phyloP scores from a whole-genome alignment of 1,140 invertebrate genomes.

The Procambarus clarkii region DNA sequence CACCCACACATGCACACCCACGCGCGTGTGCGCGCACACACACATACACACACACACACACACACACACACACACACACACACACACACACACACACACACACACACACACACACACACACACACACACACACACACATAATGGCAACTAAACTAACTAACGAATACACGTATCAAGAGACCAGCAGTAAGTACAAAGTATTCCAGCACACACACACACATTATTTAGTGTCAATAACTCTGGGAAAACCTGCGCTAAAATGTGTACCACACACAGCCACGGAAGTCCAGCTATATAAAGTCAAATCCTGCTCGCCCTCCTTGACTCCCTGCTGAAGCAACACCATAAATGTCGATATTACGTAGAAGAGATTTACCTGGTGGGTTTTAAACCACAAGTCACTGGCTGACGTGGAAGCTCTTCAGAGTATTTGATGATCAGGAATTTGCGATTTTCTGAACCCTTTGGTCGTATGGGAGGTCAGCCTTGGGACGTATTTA shows the following conservation, averaged over 20 bases:
- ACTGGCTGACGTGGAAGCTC: neutral
- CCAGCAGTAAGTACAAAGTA: too few species aligned
- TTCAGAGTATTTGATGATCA: neutral
- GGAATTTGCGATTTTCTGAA: neutral
- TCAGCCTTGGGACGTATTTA: constrained; percentile 25
- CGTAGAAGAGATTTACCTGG: neutral
- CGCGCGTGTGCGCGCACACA: too few species aligned
- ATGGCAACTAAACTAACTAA: too few species aligned
- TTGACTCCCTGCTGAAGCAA: neutral
- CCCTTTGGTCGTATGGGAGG: constrained; percentile 2
- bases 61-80: too few species aligned
- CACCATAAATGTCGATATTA: constrained; percentile 7
- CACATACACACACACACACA: too few species aligned
- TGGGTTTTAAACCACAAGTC: neutral
- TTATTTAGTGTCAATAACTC: too few species aligned
- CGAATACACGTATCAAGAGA: too few species aligned
- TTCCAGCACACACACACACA: neutral
- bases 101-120: too few species aligned
- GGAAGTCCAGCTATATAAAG: neutral
- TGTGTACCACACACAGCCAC: neutral
- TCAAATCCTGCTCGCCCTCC: neutral
- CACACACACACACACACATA: too few species aligned
- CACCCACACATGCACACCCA: too few species aligned
- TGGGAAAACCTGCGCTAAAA: neutral
- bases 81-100: too few species aligned